Evolutionary conservation across 2,113 vertebrate species (phyloP).

Genomic region (Chelonoidis abingdonii): DNA sequence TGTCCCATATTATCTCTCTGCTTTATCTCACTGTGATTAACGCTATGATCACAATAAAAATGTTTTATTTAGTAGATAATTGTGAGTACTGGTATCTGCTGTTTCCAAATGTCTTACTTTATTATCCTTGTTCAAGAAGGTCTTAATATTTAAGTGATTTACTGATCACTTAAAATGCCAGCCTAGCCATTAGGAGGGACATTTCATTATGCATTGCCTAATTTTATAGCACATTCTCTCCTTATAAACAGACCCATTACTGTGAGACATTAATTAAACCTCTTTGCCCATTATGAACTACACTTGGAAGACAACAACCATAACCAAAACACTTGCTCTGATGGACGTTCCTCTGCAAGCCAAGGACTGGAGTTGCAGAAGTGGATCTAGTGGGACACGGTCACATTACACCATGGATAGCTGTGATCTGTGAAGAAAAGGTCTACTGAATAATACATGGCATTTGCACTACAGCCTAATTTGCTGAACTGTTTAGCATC

Average conservation of each 20-base stretch:
- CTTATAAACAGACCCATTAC: constrained; percentile 84
- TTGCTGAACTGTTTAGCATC: constrained; percentile 77
- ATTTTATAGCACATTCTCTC: constrained; percentile 85
- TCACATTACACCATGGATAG: constrained; percentile 38
- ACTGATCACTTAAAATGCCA: constrained; percentile 81
- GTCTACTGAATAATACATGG: constrained; percentile 73
- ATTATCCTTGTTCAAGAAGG: constrained; percentile 81
- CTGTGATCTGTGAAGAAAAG: constrained; percentile 64
- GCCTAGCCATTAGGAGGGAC: constrained; percentile 78
- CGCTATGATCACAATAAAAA: constrained; percentile 79
- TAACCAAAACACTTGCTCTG: constrained; percentile 45
- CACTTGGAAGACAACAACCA: constrained; percentile 70
- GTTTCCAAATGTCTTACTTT: constrained; percentile 80
- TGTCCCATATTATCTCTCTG: constrained; percentile 60
- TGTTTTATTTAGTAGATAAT: constrained; percentile 82
- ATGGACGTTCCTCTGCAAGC: constrained; percentile 30
- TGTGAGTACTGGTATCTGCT: constrained; percentile 67
- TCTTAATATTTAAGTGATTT: constrained; percentile 85
- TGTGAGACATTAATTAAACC: constrained; percentile 80
- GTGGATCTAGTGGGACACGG: not conserved
- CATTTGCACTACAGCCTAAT: constrained; percentile 66
- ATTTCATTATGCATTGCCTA: constrained; percentile 76
- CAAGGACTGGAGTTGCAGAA: not conserved
- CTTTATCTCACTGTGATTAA: constrained; percentile 68
- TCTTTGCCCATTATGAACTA: constrained; percentile 72